These are phyloP conservation scores for Sebastes kiyomatsui DNA, from an alignment of 2,797 vertebrate species.

Conservation along the genomic window DNA sequence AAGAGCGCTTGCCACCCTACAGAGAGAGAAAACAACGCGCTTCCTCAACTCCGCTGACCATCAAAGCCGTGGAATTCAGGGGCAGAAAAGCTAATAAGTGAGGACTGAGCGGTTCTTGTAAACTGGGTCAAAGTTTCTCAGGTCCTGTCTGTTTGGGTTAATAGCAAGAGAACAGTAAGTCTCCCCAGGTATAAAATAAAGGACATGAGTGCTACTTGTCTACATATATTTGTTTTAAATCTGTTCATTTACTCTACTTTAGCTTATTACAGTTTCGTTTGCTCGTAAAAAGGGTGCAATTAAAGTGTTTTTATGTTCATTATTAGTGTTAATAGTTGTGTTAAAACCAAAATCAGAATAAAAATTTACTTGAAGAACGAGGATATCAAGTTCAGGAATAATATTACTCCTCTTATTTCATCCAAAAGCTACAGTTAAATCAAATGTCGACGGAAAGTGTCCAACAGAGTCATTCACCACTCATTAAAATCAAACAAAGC, in stretches of 20 bases:
- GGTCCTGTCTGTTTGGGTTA: slow-evolving; percentile 42
- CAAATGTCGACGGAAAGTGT: slow-evolving; percentile 22
- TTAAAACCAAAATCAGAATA: not conserved
- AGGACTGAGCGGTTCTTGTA: slow-evolving; percentile 70
- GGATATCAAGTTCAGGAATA: slow-evolving; percentile 23
- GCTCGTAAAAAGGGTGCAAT: not conserved
- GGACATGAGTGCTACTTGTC: not conserved
- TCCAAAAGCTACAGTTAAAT: slow-evolving; percentile 22
- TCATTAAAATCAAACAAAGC: slow-evolving; percentile 54
- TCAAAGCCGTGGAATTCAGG: slow-evolving; percentile 77
- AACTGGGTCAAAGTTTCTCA: slow-evolving; percentile 78
- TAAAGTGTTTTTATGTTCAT: not conserved
- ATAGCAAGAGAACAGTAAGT: slow-evolving; percentile 31
- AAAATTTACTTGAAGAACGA: not conserved
- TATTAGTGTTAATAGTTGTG: not conserved
- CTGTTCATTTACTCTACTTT: not conserved
- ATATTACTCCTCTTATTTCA: not conserved
- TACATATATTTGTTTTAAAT: not conserved
- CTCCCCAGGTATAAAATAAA: slow-evolving; percentile 6
- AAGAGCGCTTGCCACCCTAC: slow-evolving; percentile 63
- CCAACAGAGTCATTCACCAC: slow-evolving; percentile 17
- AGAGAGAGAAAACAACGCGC: slow-evolving; percentile 77
- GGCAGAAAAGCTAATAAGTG: slow-evolving; percentile 64
- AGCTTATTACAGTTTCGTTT: not conserved
- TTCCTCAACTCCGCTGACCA: slow-evolving; percentile 77